A percentile compares a stretch with the other conserved stretches of the same genome.
phyloP scores from a whole-genome alignment of 2,888 invertebrate genomes.

The Xanthostigma xanthostigma region DNA sequence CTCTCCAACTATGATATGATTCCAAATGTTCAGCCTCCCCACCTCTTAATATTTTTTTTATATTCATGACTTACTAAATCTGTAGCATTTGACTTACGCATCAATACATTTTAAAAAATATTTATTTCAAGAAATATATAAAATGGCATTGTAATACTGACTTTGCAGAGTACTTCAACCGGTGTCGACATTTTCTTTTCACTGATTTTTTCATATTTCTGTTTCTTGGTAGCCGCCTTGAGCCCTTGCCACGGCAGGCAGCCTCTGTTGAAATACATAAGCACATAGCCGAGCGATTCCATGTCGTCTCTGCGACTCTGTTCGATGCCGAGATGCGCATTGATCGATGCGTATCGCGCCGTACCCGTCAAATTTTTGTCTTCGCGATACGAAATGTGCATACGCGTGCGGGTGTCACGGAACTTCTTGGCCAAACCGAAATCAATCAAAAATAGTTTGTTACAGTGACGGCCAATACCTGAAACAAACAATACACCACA shows the following conservation, averaged over 20 bases:
- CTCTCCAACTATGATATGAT: no score
- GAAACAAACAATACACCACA: no score
- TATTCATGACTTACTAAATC: no score
- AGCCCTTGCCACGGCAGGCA: constrained; percentile 95
- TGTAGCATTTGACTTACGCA: no score
- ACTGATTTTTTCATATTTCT: constrained; percentile 98
- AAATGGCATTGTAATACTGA: constrained; percentile 18
- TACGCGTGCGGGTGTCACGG: constrained; percentile 79
- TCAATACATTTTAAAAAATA: no score
- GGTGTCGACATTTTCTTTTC: constrained; percentile 99
- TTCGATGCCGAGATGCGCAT: constrained; percentile 97
- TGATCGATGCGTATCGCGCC: constrained; percentile 96
- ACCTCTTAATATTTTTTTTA: no score
- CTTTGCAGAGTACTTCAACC: constrained; percentile 94
- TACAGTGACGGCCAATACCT: constrained; percentile 91
- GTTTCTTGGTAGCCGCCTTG: constrained; percentile 95
- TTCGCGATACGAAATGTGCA: constrained; percentile 92
- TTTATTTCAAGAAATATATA: no score
- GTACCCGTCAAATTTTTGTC: constrained; percentile 93
- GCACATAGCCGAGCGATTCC: constrained; percentile 97
- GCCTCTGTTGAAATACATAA: constrained; percentile 97
- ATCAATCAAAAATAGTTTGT: constrained; percentile 97
- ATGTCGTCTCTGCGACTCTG: constrained; percentile 98
- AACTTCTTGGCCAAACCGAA: constrained; percentile 99
- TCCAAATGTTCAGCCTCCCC: no score